Percentiles rank a stretch among this genome's conserved stretches.
Conservation (phyloP, 1,140 invertebrate species). For the Cherax quadricarinatus region DNA sequence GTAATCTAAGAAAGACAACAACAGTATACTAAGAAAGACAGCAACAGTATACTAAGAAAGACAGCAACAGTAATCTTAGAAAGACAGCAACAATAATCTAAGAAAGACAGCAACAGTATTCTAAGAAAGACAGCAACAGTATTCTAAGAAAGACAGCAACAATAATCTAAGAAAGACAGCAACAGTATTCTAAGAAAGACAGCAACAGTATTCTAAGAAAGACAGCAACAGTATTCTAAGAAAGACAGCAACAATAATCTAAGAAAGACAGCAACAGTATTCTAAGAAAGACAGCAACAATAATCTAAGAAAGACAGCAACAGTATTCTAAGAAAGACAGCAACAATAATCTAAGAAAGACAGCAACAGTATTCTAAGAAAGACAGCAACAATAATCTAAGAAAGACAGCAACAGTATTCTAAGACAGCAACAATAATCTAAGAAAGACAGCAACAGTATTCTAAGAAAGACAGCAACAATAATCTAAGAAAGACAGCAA, state of each 20-base stretch:
- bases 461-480: neutral
- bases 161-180: neutral
- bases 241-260: neutral
- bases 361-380: neutral
- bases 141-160: neutral
- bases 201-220: too few species aligned
- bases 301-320: neutral
- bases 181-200: neutral
- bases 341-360: too few species aligned
- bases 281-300: neutral
- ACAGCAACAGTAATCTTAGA: too few species aligned
- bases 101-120: neutral
- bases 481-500: neutral
- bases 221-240: neutral
- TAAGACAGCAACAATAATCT: neutral
- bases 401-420: neutral
- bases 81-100: neutral
- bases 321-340: neutral
- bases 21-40: neutral
- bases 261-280: neutral
- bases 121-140: neutral
- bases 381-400: too few species aligned
- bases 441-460: conserved; percentile 7
- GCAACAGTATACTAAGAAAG: neutral
- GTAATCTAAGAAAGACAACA: too few species aligned